Percentiles rank a stretch among this genome's conserved stretches.
phyloP scores from a whole-genome alignment of 2,797 vertebrate genomes.

The Octomys mimax region DNA sequence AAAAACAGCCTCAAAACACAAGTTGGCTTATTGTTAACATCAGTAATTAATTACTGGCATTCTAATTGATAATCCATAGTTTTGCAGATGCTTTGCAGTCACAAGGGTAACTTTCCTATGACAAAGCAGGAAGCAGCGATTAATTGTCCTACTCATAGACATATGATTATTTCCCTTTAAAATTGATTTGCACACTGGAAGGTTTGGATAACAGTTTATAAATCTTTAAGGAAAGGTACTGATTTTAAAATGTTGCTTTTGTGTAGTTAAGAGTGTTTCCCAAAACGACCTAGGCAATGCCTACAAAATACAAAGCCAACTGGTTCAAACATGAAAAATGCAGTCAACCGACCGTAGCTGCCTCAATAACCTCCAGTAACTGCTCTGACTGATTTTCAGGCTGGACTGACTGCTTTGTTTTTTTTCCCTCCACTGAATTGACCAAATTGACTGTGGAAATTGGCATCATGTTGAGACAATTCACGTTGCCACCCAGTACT shows the following conservation, averaged over 20 bases:
- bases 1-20: constrained; percentile 80
- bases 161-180: constrained; percentile 21
- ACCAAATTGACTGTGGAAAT: constrained; percentile 85
- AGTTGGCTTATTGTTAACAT: constrained; percentile 81
- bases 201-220: neutral
- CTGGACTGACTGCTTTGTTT: constrained; percentile 7
- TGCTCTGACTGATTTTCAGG: constrained; percentile 69
- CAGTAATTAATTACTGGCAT: constrained; percentile 37
- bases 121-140: constrained; percentile 74
- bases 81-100: constrained; percentile 78
- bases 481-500: constrained; percentile 73
- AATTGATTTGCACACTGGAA: neutral
- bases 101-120: constrained; percentile 71
- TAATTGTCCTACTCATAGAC: constrained; percentile 64
- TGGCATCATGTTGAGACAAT: constrained; percentile 76
- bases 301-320: constrained; percentile 47
- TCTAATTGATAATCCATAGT: constrained; percentile 51
- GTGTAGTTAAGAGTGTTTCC: constrained; percentile 32
- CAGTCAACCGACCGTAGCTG: neutral
- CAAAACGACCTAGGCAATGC: constrained; percentile 20
- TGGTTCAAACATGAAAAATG: constrained; percentile 61
- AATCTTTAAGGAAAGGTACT: constrained; percentile 18
- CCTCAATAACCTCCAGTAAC: constrained; percentile 49
- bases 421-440: constrained; percentile 68
- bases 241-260: constrained; percentile 60